Conservation (phyloP, 1,140 invertebrate species). For the Drosophila lacertosa region DNA sequence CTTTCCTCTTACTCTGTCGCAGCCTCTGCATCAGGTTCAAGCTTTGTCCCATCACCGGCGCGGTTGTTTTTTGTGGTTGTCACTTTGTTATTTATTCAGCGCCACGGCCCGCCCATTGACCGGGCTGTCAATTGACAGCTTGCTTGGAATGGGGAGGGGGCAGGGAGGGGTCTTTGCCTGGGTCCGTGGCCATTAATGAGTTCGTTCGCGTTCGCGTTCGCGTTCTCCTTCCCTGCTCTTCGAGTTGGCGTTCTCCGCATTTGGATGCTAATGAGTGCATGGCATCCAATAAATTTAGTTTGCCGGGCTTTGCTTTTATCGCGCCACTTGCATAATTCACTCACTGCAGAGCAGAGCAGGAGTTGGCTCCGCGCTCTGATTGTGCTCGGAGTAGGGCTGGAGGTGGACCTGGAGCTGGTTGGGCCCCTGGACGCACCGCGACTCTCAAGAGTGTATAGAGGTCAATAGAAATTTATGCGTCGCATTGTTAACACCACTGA, state of each 20-base stretch:
- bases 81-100: conserved; percentile 82
- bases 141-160: conserved; percentile 4
- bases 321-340: conserved; percentile 78
- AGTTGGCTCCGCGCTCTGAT: background rate
- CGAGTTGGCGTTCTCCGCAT: conserved; percentile 55
- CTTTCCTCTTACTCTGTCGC: background rate
- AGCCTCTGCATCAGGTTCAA: background rate
- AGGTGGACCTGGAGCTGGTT: background rate
- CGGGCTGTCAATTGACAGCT: conserved; percentile 39
- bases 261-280: conserved; percentile 82
- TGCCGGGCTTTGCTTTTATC: conserved; percentile 78
- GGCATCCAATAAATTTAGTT: conserved; percentile 82
- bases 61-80: conserved; percentile 82
- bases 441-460: conserved; percentile 54
- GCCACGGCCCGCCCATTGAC: conserved; percentile 68
- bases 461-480: conserved; percentile 78
- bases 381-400: background rate
- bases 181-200: conserved; percentile 65
- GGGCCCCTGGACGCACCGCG: background rate
- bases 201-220: conserved; percentile 59
- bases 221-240: conserved; percentile 26
- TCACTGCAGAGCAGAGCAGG: conserved; percentile 50
- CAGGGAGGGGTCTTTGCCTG: conserved; percentile 13
- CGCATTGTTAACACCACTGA: conserved; percentile 77
- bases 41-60: conserved; percentile 51